Evolutionary conservation across 1,140 invertebrate genomes (phyloP), one percentile per base, ranked within the genome.

Genomic region (Lucilia sericata): DNA sequence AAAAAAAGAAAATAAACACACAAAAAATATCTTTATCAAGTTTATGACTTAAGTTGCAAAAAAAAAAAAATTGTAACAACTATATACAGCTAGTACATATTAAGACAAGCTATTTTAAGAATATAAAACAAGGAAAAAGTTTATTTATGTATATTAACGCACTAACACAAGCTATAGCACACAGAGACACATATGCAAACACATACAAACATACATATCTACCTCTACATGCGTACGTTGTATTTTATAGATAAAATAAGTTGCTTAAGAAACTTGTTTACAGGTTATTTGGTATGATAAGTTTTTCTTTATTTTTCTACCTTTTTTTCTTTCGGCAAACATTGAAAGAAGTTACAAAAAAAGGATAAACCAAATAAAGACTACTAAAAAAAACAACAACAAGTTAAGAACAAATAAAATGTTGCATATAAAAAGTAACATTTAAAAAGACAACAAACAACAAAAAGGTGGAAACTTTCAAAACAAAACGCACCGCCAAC

Each of bases 241-340:
- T 60, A 17, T 60, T 17, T 60, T 17, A 42, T 30, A n/a, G 14
- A 60, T 60, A 60, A 60, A n/a, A 17, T n/a, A 60, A 42, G 42
- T 42, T 60, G 55, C 55, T 7, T 2, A 60, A 60, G 55, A 60
- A n/a, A 60, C 55, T 60, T 60, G 70, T 34, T 78, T 19, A 78
- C 75, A 47, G 75, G 75, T 78, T 78, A 78, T 78, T 78, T 36
- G 34, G 34, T n/a, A 42, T 78, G 75, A 78, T 78, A 78, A 78
- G 75, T 78, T 60, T 60, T 7, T 60, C n/a, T n/a, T 5, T 14
- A 7, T n/a, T 60, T 60, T 60, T n/a, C 14, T 60, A 78, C 75
- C 14, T 47, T 78, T 78, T 42, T 9, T 14, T 19, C 17, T 36
- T n/a, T 1, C 25, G 1, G 36, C 34, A 17, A 78, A 78, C 75